phyloP scores from a whole-genome alignment of 2,797 vertebrate genomes.

The Fringilla coelebs region DNA sequence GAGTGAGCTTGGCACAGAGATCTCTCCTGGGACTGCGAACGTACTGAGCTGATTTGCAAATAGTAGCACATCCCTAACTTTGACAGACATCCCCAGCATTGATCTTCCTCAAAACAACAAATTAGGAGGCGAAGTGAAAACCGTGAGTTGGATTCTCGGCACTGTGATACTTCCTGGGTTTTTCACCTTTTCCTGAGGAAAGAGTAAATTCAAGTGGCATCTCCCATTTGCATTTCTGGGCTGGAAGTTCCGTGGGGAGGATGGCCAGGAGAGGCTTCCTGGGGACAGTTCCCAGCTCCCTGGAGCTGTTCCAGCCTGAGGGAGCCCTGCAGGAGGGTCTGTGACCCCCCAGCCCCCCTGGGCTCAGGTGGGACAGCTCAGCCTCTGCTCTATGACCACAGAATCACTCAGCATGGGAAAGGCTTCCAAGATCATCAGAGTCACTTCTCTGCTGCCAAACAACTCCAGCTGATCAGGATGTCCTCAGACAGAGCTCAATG shows the following conservation, averaged over 20 bases:
- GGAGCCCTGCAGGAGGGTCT: not conserved
- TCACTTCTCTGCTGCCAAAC: not conserved
- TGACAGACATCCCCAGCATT: not conserved
- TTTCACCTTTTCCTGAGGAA: not conserved
- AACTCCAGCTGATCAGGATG: not conserved
- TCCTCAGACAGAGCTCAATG: not conserved
- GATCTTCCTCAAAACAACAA: not conserved
- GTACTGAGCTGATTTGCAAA: not conserved
- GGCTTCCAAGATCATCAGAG: not conserved
- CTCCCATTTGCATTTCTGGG: not conserved
- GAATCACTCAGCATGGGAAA: rapidly evolving
- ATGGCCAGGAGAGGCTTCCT: not conserved
- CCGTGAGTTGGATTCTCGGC: not conserved
- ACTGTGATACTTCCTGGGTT: not conserved
- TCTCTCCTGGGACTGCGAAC: not conserved
- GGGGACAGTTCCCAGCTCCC: not conserved
- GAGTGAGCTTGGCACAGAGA: not conserved
- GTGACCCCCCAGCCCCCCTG: rapidly evolving
- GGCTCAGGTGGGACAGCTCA: not conserved
- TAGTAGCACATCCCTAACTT: not conserved
- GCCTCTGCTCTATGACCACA: not conserved
- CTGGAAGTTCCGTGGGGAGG: not conserved
- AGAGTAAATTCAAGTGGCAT: not conserved
- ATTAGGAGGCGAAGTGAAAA: not conserved
- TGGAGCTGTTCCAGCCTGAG: not conserved